A percentile compares a stretch with the other conserved stretches of the same genome.
These are phyloP conservation scores for Harpalus rubripes DNA, from an alignment of 2,888 invertebrate species.

Conservation along the genomic window DNA sequence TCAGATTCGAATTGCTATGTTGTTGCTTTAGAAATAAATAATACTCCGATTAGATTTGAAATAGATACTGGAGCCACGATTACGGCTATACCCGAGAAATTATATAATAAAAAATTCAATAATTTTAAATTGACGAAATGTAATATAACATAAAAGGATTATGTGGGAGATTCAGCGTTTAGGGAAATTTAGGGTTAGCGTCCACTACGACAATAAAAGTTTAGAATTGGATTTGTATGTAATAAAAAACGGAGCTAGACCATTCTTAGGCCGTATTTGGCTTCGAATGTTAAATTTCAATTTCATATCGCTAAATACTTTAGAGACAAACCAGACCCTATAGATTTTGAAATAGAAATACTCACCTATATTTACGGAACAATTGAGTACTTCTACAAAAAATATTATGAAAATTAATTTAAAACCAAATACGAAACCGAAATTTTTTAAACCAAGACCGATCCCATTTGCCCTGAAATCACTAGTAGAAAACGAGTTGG, in stretches of 20 bases:
- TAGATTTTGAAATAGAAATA: background rate
- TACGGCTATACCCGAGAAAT: slow-evolving; percentile 5
- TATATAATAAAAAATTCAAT: slow-evolving; percentile 20
- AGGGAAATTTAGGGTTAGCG: slow-evolving; percentile 13
- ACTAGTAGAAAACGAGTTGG: slow-evolving; percentile 70
- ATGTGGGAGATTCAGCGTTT: slow-evolving; percentile 22
- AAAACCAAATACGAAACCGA: slow-evolving; percentile 6
- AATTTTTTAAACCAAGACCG: slow-evolving; percentile 69
- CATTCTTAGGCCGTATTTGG: slow-evolving; percentile 5
- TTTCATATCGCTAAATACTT: background rate
- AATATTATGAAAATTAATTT: slow-evolving; percentile 5
- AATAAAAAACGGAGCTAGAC: slow-evolving; percentile 6
- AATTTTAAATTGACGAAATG: slow-evolving; percentile 1
- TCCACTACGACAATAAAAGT: slow-evolving; percentile 5
- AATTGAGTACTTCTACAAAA: slow-evolving; percentile 14
- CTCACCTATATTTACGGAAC: background rate
- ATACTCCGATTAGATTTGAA: slow-evolving; percentile 28
- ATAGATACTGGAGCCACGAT: slow-evolving; percentile 31
- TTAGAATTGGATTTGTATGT: slow-evolving; percentile 6
- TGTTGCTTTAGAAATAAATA: slow-evolving; percentile 6
- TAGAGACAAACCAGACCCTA: background rate
- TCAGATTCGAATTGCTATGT: slow-evolving; percentile 17
- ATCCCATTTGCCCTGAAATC: slow-evolving; percentile 70
- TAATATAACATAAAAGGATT: slow-evolving; percentile 41
- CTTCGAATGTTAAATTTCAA: background rate